phyloP scores from a whole-genome alignment of 2,888 invertebrate genomes.

The Ophonus ardosiacus region DNA sequence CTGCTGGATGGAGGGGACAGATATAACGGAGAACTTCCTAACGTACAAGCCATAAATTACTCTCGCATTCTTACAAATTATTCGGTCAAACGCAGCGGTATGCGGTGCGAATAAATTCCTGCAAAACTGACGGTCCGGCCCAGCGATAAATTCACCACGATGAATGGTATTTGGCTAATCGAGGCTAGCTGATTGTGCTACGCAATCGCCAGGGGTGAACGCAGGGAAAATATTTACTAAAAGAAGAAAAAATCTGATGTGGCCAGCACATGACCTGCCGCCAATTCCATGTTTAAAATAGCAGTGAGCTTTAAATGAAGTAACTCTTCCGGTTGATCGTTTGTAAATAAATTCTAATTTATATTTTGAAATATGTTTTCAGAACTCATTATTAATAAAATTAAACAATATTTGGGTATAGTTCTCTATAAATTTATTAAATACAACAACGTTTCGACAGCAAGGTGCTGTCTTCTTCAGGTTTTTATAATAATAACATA shows the following conservation, averaged over 20 bases:
- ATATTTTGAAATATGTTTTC: too few relatives aligned
- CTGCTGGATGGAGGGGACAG: slow-evolving; percentile 17
- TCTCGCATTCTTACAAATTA: slow-evolving; percentile 53
- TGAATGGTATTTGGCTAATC: slow-evolving; percentile 48
- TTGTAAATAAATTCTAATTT: too few relatives aligned
- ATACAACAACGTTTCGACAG: too few relatives aligned
- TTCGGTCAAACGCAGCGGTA: slow-evolving; percentile 49
- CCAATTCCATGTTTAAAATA: too few relatives aligned
- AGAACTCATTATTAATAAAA: too few relatives aligned
- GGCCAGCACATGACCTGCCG: too few relatives aligned
- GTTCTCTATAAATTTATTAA: too few relatives aligned
- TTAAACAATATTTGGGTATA: too few relatives aligned
- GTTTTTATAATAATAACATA: too few relatives aligned
- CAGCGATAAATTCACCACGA: slow-evolving; percentile 35
- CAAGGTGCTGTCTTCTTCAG: too few relatives aligned
- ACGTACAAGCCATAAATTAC: slow-evolving; percentile 50
- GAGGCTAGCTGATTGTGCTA: slow-evolving; percentile 24
- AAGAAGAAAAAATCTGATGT: background rate
- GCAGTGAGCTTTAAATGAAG: too few relatives aligned
- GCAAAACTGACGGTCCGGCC: slow-evolving; percentile 44
- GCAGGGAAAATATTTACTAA: background rate
- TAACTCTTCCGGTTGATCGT: too few relatives aligned
- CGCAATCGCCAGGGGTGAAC: background rate
- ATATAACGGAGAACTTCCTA: slow-evolving; percentile 40
- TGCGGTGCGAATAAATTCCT: slow-evolving; percentile 47